A percentile compares a stretch with the other conserved stretches of the same genome.
phyloP scores from a whole-genome alignment of 2,113 vertebrate species.

The Pachyramphus minor region DNA sequence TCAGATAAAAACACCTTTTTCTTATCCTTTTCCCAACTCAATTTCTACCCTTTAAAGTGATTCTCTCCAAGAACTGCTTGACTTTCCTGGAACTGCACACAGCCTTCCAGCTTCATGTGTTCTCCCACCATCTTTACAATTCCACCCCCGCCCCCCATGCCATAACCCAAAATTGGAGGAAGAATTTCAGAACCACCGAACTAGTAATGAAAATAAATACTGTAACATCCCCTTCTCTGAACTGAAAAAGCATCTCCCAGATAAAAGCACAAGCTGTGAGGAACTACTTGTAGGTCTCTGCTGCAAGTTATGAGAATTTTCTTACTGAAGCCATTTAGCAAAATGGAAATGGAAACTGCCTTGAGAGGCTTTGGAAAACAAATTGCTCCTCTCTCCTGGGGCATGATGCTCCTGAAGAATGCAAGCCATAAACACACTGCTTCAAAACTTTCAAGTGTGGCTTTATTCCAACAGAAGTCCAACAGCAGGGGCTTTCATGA shows the following conservation, averaged over 20 bases:
- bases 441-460: neutral
- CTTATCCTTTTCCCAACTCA: neutral
- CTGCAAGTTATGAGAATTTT: neutral
- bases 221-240: neutral
- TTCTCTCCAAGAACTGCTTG: neutral
- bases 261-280: neutral
- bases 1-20: neutral
- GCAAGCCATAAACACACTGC: neutral
- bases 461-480: neutral
- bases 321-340: neutral
- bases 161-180: neutral
- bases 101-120: neutral
- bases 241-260: neutral
- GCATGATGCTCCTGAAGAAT: neutral
- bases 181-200: neutral
- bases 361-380: neutral
- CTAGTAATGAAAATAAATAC: neutral
- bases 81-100: neutral
- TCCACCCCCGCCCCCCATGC: rapidly evolving
- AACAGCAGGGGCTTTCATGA: neutral
- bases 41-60: neutral
- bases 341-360: neutral
- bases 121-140: neutral
- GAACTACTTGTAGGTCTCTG: neutral
- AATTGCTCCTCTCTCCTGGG: neutral